Evolutionary conservation across 2,113 vertebrate genomes (phyloP), one percentile per base, ranked within the genome.

Genomic region (Beaufortia kweichowensis): DNA sequence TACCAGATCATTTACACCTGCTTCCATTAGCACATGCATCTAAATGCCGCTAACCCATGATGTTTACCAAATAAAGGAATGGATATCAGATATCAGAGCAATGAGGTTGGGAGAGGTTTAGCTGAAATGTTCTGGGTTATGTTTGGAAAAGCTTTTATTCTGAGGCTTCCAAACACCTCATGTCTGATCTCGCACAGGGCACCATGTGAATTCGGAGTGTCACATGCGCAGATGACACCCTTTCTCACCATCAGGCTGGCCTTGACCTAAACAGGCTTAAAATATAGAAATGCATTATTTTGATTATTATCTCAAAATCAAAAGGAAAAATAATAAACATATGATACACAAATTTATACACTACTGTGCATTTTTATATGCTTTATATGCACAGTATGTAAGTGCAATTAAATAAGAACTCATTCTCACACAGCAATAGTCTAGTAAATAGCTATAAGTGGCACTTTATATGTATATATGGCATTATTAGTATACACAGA

Each of bases 1-100:
- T 53, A 19, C 41, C 19, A 53, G 48, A 69, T 33, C 66, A 31
- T 21, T 31, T 66, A 48, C 15, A 48, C 64, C 41, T 35, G 66
- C 48, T 55, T 19, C 28, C 48, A 69, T 69, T 69, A 55, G 66
- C 12, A 55, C 11, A 55, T n/a, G 15, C 66, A 33, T 35, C 19
- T 69, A 35, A 69, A 33, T 55, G 66, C n/a, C 12, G 33, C n/a
- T 31, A 68, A 21, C 2, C 10, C 24, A 21, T 68, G 64, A n/a
- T 68, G 48, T 9, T 55, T 11, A n/a, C 4, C 48, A 55, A 8
- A 46, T 68, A n/a, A 28, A 67, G 15, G 43, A 17, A 68, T 10
- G 21, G 26, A 43, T 31, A 24, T 7, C n/a, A n/a, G n/a, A 24
- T 26, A 29, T 67, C 15, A 23, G 10, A 41, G 8, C 61, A 64